phyloP scores from a whole-genome alignment of 2,113 vertebrate species.

The Polypterus senegalus region DNA sequence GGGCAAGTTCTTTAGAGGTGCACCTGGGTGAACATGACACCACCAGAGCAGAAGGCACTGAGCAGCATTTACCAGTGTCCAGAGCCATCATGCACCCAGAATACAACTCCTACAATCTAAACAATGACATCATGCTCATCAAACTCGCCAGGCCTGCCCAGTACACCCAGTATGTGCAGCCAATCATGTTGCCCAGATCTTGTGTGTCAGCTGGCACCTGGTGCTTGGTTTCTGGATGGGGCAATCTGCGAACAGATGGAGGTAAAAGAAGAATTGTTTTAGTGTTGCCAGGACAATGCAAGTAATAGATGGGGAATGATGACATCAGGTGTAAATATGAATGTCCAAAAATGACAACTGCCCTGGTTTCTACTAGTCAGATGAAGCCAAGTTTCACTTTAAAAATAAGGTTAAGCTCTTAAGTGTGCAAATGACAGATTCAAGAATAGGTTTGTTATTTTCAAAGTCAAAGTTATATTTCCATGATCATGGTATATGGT shows the following conservation, averaged over 20 bases:
- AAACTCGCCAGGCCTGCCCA: constrained; percentile 27
- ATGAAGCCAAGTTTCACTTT: no score
- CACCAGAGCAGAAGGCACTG: constrained; percentile 27
- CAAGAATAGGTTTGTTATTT: no score
- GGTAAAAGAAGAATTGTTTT: background rate
- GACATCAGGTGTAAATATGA: no score
- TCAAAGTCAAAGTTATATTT: no score
- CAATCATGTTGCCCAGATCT: constrained; percentile 30
- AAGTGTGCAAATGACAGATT: no score
- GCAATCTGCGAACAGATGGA: constrained; percentile 8
- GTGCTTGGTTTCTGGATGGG: constrained; percentile 49
- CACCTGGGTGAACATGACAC: constrained; percentile 43
- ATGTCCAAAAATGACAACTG: no score
- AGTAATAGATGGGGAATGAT: no score
- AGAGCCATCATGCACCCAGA: constrained; percentile 29
- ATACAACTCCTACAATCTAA: constrained; percentile 33
- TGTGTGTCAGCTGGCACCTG: constrained; percentile 32
- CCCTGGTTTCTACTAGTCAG: no score
- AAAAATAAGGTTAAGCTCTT: no score
- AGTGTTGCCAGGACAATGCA: no score
- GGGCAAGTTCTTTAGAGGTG: constrained; percentile 25
- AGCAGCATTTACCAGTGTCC: constrained; percentile 35
- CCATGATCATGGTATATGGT: no score
- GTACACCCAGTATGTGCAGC: constrained; percentile 15
- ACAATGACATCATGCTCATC: constrained; percentile 36